phyloP scores from a whole-genome alignment of 2,888 invertebrate species.

The Cheiracanthium punctorium region DNA sequence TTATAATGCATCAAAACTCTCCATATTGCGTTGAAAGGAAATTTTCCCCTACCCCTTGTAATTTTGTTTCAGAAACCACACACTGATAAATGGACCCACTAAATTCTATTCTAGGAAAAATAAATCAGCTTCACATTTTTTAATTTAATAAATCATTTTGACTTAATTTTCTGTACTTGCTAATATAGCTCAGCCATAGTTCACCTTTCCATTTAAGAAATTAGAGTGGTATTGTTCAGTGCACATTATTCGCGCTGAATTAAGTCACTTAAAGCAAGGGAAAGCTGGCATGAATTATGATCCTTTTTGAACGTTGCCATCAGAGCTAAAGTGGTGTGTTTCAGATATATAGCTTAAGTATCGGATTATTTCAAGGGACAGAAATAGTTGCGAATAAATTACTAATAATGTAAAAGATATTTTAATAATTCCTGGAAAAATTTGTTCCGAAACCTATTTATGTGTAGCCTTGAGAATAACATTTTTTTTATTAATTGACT shows the following conservation, averaged over 20 bases:
- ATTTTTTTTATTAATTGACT: no score
- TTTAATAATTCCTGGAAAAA: no score
- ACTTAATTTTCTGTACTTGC: constrained; percentile 37
- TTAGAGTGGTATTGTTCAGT: constrained; percentile 27
- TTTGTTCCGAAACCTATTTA: no score
- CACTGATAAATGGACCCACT: background rate
- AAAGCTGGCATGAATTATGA: background rate
- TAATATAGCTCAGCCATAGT: constrained; percentile 31
- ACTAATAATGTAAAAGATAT: no score
- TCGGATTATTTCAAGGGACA: no score
- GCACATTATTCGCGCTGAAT: constrained; percentile 42
- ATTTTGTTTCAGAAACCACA: background rate
- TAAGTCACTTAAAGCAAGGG: constrained; percentile 44
- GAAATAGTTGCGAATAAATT: no score
- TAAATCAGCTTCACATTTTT: background rate
- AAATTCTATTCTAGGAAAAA: background rate
- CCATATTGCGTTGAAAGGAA: no score
- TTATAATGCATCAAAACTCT: no score
- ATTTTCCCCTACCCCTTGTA: no score
- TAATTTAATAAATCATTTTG: constrained; percentile 9
- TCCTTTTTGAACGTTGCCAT: background rate
- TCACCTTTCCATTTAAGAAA: constrained; percentile 41
- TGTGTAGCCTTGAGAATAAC: no score
- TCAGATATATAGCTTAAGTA: background rate
- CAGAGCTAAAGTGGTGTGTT: background rate